A percentile compares a stretch with the other conserved stretches of the same genome.
Conservation (phyloP, 2,113 vertebrate species). For the Ellobius talpinus region DNA sequence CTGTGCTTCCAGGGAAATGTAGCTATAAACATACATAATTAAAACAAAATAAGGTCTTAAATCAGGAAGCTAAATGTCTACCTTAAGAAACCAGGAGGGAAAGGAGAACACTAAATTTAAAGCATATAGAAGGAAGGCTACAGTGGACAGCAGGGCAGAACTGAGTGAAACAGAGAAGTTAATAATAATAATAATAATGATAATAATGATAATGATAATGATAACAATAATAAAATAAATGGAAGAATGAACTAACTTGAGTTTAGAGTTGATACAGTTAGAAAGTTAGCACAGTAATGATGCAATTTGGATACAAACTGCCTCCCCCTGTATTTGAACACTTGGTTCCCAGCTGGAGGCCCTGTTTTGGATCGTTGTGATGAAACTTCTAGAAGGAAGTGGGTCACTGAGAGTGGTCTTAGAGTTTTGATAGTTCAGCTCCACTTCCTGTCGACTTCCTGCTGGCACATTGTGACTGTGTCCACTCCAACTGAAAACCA, state of each 20-base stretch:
- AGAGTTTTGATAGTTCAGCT: not conserved
- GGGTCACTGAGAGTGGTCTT: too few relatives aligned
- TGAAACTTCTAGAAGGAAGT: not conserved
- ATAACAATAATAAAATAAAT: not conserved
- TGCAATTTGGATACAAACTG: not conserved
- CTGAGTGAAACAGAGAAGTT: not conserved
- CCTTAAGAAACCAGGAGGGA: not conserved
- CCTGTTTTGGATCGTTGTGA: too few relatives aligned
- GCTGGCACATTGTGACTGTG: too few relatives aligned
- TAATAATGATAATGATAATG: not conserved
- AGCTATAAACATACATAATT: not conserved
- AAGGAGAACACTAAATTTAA: not conserved
- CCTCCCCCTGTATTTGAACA: not conserved
- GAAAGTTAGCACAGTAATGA: too few relatives aligned
- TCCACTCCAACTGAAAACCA: not conserved
- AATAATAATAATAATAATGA: not conserved
- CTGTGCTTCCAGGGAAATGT: constrained; percentile 11
- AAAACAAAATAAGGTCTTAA: constrained; percentile 42
- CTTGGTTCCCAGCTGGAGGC: not conserved
- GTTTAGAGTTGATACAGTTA: not conserved
- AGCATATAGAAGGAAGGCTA: not conserved
- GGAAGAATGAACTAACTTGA: not conserved
- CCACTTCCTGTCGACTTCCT: not conserved
- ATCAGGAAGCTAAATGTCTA: not conserved
- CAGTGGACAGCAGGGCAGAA: not conserved